Base-by-base conservation (phyloP, 2,113 vertebrate genomes). In the Dermatemys mawii region DNA sequence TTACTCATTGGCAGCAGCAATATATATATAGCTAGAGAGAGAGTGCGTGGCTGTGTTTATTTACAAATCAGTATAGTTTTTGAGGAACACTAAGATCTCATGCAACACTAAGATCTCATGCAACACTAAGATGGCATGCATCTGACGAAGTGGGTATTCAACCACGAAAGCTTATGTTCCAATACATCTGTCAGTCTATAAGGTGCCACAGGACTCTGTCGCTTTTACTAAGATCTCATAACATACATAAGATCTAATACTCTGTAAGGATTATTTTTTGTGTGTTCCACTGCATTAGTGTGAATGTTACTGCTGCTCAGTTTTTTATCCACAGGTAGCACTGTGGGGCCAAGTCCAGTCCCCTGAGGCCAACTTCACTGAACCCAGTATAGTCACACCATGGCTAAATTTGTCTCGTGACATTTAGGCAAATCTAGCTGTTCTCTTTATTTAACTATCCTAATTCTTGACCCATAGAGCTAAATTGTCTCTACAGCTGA, bases 31-130 rank as follows among this genome's bases (percentile, higher is more conserved):
- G 49, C 11, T 22, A 53, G 51, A 53, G 3, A 22, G 51, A 53
- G 19, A 21, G 21, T 11, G 54, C 5, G 55, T 14, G 27, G 11
- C 11, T 32, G 27, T 60, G 29, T 60, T n/a, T 41, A 44, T 44
- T 94, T 92, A 93, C 92, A 90, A 87, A 90, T 70, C 0, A 0
- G 83, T 87, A 78, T 55, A 89, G 85, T 53, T 95, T 82, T 93
- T 90, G 81, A 84, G 73, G 88, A 95, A 85, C 41, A 57, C 83
- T 81, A 89, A 84, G 79, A 85, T 57, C 49, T 90, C 89, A 73
- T 73, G n/a, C n/a, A n/a, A n/a, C n/a, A n/a, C n/a, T n/a, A n/a
- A n/a, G n/a, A n/a, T n/a, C n/a, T n/a, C n/a, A n/a, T n/a, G n/a
- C n/a, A n/a, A n/a, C n/a, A n/a, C n/a, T n/a, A n/a, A n/a, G n/a